A percentile compares a stretch with the other conserved stretches of the same genome.
Evolutionary conservation across 1,140 invertebrate species (phyloP).

Genomic region (Sesamia nonagrioides): DNA sequence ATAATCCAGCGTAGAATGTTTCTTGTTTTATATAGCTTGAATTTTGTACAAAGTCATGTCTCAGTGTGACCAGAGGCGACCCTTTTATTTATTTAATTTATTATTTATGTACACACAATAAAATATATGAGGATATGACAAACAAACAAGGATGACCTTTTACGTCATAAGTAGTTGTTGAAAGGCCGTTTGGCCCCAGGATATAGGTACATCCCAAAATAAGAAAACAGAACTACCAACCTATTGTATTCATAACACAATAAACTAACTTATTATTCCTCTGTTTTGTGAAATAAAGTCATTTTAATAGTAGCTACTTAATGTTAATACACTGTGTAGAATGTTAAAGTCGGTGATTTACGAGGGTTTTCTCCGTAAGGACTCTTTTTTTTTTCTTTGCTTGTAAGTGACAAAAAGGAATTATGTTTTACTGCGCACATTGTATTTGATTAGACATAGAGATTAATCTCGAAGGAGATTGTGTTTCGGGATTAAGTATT

Average conservation of each 20-base stretch:
- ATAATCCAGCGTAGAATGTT: neutral
- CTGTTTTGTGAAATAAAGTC: conserved; percentile 45
- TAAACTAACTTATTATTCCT: conserved; percentile 38
- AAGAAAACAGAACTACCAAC: conserved; percentile 41
- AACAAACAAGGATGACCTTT: too few species aligned
- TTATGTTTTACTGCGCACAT: conserved; percentile 13
- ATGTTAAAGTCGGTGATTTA: conserved; percentile 45
- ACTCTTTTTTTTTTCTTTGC: conserved; percentile 35
- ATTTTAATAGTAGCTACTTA: conserved; percentile 39
- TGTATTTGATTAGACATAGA: conserved; percentile 35
- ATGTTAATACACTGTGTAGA: conserved; percentile 39
- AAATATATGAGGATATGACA: too few species aligned
- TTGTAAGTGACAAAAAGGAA: conserved; percentile 32
- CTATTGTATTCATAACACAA: conserved; percentile 27
- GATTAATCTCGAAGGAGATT: conserved; percentile 21
- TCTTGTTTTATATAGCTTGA: neutral
- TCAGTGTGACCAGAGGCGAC: conserved; percentile 24
- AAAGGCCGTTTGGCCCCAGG: conserved; percentile 34
- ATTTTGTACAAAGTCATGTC: conserved; percentile 27
- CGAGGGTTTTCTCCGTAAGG: neutral
- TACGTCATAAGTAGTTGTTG: conserved; percentile 35
- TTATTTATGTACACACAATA: too few species aligned
- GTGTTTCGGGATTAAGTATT: conserved; percentile 32
- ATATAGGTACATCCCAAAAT: conserved; percentile 25
- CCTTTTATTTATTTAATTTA: too few species aligned